Conservation (phyloP, 2,113 vertebrate species). For the Butastur rufipennis region DNA sequence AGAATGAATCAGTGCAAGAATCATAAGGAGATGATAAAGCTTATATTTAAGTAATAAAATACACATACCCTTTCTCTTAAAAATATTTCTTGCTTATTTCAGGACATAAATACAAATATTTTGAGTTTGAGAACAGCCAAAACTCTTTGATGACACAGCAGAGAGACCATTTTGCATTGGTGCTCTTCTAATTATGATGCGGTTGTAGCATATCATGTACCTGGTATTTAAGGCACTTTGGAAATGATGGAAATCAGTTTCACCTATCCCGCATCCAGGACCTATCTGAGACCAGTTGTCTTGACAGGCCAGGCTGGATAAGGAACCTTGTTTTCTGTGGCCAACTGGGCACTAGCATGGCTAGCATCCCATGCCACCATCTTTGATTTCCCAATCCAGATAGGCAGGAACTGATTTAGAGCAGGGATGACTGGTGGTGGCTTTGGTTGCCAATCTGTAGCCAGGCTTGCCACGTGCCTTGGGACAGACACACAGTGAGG, state of each 20-base stretch:
- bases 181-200: background rate
- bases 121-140: background rate
- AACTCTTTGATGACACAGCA: background rate
- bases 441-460: background rate
- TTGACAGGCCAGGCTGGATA: background rate
- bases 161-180: background rate
- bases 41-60: background rate
- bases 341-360: background rate
- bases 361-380: background rate
- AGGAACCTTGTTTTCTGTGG: background rate
- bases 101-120: background rate
- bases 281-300: background rate
- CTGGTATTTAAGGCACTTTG: background rate
- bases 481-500: background rate
- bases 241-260: background rate
- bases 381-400: background rate
- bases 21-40: background rate
- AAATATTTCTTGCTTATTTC: constrained; percentile 12
- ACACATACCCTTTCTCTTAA: background rate
- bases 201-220: background rate
- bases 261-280: background rate
- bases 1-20: background rate
- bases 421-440: background rate
- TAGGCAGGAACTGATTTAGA: background rate
- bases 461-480: background rate